Percentiles rank a stretch among this genome's conserved stretches.
These are phyloP conservation scores for Nannobrachium achirus DNA, from an alignment of 2,113 vertebrate genomes.

Conservation along the genomic window DNA sequence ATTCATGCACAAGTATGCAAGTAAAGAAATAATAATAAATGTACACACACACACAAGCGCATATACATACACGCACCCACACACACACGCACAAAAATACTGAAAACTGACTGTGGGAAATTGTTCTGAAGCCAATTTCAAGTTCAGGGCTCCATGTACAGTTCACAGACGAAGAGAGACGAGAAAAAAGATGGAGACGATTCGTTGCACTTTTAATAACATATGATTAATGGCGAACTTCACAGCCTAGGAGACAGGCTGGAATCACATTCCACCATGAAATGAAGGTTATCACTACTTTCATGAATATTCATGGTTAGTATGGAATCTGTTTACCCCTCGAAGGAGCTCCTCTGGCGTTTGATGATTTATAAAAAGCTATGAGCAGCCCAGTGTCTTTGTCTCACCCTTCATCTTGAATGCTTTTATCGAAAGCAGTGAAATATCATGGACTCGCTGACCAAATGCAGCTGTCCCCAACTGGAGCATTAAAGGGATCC, in stretches of 20 bases:
- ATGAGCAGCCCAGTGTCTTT: constrained; percentile 38
- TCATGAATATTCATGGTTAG: constrained; percentile 25
- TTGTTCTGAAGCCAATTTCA: not conserved
- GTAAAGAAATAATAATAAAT: not conserved
- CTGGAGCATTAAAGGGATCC: too few species aligned
- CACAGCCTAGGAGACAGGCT: constrained; percentile 12
- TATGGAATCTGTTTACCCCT: constrained; percentile 36
- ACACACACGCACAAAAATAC: constrained; percentile 21
- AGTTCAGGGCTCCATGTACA: not conserved
- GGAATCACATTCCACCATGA: constrained; percentile 30
- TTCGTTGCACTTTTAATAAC: constrained; percentile 37
- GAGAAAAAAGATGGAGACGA: constrained; percentile 24
- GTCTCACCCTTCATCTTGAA: constrained; percentile 48
- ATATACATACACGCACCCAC: not conserved
- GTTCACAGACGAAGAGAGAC: constrained; percentile 9
- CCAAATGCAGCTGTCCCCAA: constrained; percentile 37
- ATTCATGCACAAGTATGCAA: not conserved
- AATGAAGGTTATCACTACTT: constrained; percentile 43
- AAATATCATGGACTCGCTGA: constrained; percentile 37
- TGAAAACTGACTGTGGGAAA: not conserved
- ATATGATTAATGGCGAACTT: constrained; percentile 37
- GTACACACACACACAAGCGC: not conserved
- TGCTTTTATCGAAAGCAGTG: constrained; percentile 51
- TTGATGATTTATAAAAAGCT: constrained; percentile 50
- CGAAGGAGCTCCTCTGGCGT: constrained; percentile 31